Evolutionary conservation across 2,888 invertebrate species (phyloP), one percentile per base, ranked within the genome.

Genomic region (Lypha dubia): DNA sequence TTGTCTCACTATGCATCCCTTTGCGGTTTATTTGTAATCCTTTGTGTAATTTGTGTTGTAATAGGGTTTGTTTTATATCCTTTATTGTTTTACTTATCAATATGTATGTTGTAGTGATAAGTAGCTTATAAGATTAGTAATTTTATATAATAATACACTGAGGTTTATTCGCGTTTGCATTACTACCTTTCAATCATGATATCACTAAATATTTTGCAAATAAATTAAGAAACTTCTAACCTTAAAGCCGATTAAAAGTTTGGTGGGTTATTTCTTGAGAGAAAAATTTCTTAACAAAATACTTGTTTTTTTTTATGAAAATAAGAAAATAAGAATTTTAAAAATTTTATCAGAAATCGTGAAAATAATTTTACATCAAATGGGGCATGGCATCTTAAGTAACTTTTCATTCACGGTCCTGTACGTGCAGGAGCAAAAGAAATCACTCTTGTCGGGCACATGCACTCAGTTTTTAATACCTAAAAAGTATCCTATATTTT

Each of bases 71-170:
- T 17, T 75, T 44, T 5, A n/a, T 32, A 20, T 22, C 11, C 8
- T 6, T 32, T 28, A 56, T 75, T 65, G 28, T 53, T 41, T 63
- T 63, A 44, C 32, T 46, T 67, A 62, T 58, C 35, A 24, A 56
- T 11, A 22, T 20, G 17, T 51, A n/a, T n/a, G 32, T 35, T 3
- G n/a, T 41, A 35, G 15, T 46, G 28, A 38, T 82, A 82, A 82
- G 81, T 41, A 63, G 81, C 81, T 82, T 82, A 76, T 63, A 58
- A 56, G 81, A 70, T 82, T 82, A 82, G 15, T 44, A 20, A 13
- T 28, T 46, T 20, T 73, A 24, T 56, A 49, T 4, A 44, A 20
- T 44, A 44, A 20, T 44, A 15, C 22, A 56, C 65, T 79, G 46
- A 32, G 13, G 49, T 60, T 70, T 77, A 41, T 24, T 60, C 9